Base-by-base conservation (phyloP, 2,113 vertebrate genomes). In the Nycticebus coucang region DNA sequence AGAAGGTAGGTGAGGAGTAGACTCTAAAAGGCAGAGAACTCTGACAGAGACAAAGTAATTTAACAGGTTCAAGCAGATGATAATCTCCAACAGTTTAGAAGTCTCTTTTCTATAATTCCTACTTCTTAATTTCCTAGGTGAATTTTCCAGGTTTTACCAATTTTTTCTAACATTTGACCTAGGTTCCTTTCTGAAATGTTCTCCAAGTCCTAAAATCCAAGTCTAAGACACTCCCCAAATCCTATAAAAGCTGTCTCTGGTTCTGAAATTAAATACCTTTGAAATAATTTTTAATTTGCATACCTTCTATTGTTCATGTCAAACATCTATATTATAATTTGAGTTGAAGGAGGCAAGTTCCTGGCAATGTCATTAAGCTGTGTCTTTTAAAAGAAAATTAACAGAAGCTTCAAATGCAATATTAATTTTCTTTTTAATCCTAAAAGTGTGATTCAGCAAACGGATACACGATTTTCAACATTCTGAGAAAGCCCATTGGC, bases 341-440 rank as follows among this genome's bases (percentile, higher is more conserved):
- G n/a, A 33, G 6, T 35, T 64, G 7, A 79, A 68, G 45, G 33
- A 69, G 74, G 24, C 35, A 2, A 80, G 53, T 84, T 86, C 28
- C 80, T 30, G 18, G 33, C 7, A 53, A 45, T 66, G 4, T 41
- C 4, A 30, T 1, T 59, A 15, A 88, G 5, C 22, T 69, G 18
- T 72, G 11, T 28, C 53, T 69, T 93, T 84, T 57, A 81, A 88
- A 85, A 78, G 19, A 69, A 86, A 95, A 71, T 18, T 59, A 85
- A 41, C 30, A 35, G 24, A 22, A 22, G 10, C 30, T 81, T 94
- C 57, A 72, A 71, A 78, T 64, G 33, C 24, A 88, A 68, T 17
- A 35, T n/a, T 41, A 53, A 17, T 57, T 84, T 92, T 75, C 69
- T 74, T 87, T 92, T 78, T 80, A 64, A 77, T 87, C 17, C 53